Evolutionary conservation across 1,140 invertebrate genomes (phyloP).

Genomic region (Orius laevigatus): DNA sequence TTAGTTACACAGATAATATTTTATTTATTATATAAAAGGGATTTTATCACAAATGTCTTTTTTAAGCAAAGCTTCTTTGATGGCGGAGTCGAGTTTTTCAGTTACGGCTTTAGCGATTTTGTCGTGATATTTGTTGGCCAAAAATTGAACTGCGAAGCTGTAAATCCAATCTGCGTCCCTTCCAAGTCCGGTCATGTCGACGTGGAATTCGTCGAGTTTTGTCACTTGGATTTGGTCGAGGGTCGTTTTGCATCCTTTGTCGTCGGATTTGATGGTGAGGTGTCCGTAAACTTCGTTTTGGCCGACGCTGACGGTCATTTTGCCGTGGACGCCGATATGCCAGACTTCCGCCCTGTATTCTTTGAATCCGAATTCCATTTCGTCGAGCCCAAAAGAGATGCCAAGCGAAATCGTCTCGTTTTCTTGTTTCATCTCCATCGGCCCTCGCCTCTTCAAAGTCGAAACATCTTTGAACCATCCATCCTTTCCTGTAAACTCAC

Average conservation of each 20-base stretch:
- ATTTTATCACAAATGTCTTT: conserved; percentile 1
- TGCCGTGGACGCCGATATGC: not conserved
- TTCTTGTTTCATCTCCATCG: not conserved
- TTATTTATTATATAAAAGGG: not conserved
- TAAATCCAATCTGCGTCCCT: not conserved
- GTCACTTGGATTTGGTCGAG: conserved; percentile 2
- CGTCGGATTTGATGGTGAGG: not conserved
- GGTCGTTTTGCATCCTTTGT: not conserved
- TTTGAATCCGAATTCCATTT: not conserved
- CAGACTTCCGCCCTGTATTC: not conserved
- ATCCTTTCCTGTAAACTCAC: not conserved
- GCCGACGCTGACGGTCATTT: not conserved
- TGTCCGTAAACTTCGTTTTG: not conserved
- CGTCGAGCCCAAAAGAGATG: not conserved
- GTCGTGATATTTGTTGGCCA: not conserved
- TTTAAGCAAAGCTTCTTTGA: not conserved
- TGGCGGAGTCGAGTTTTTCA: not conserved
- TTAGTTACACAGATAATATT: no score
- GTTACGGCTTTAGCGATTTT: not conserved
- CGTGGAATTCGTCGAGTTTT: not conserved
- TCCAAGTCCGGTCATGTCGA: not conserved
- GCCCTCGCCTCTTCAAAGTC: not conserved
- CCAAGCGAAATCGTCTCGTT: not conserved
- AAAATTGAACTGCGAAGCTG: not conserved
- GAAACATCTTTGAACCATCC: not conserved